Evolutionary conservation across 2,797 vertebrate genomes (phyloP), one percentile per base, ranked within the genome.

Genomic region (Antrozous pallidus): DNA sequence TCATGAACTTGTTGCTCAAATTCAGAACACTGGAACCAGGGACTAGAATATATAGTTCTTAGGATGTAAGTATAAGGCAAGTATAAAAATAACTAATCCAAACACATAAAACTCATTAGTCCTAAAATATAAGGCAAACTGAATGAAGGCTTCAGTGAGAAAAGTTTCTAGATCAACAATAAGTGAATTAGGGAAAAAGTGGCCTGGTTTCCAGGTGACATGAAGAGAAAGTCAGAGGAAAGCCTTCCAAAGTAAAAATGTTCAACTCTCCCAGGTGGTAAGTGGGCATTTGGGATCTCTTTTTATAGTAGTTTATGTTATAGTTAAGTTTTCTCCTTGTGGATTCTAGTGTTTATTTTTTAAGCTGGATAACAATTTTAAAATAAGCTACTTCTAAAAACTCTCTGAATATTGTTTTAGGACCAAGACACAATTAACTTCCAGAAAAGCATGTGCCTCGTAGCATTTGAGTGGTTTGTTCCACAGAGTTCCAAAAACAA

Each of bases 391-490:
- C 36, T 84, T 93, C 65, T 58, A 88, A 92, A 96, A 91, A 38
- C 38, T 70, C 65, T 88, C 33, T 40, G 58, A 88, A 92, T 83
- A 85, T 16, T 86, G 85, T 69, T 93, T 94, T 91, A 83, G 88
- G n/a, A 63, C 65, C 47, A 94, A 96, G 70, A 69, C 90, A 88
- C 58, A 96, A 90, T 96, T 96, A 95, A 95, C 79, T 93, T 87
- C 86, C 10, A 36, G 94, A 94, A 97, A 96, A 89, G 78, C 26
- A 14, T 88, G 71, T 95, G 28, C 71, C 63, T 16, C 74, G 70
- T 73, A 93, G 90, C 54, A 96, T 94, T 38, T 93, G 70, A 92
- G 75, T n/a, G 69, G 78, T 93, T 89, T 85, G 20, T 73, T 40
- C 33, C 33, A 18, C 24, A 38, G 49, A 93, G 36, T 75, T 87